Evolutionary conservation across 2,888 invertebrate genomes (phyloP).

Genomic region (Bursaphelenchus okinawaensis): DNA sequence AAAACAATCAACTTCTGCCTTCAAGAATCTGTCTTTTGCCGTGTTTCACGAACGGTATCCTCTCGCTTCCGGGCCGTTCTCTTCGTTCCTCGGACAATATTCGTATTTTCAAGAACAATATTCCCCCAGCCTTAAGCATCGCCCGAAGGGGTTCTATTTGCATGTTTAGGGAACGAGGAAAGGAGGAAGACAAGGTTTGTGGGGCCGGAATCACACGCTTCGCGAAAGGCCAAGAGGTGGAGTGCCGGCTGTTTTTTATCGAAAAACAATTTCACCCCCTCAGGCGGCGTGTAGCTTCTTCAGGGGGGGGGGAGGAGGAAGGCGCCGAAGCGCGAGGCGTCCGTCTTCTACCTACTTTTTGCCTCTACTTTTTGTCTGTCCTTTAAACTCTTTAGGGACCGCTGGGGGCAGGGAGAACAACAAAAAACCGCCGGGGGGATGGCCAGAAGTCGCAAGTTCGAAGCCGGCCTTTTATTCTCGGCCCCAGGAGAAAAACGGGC

Average conservation of each 20-base stretch:
- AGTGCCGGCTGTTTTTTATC: neutral
- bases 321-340: neutral
- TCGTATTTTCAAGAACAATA: too few species aligned
- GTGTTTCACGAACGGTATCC: too few species aligned
- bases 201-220: neutral
- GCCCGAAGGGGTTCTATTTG: neutral
- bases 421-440: too few species aligned
- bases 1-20: too few species aligned
- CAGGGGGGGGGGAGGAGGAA: neutral
- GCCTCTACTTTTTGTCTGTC: neutral
- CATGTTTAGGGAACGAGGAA: conserved; percentile 4
- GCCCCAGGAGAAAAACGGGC: neutral
- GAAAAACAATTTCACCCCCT: neutral
- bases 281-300: neutral
- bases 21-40: too few species aligned
- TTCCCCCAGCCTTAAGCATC: too few species aligned
- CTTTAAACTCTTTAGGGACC: neutral
- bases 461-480: neutral
- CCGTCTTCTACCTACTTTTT: neutral
- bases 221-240: neutral
- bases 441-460: neutral
- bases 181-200: conserved; percentile 1
- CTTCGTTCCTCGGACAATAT: too few species aligned
- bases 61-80: too few species aligned
- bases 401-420: too few species aligned